These are phyloP conservation scores for Saccostrea echinata DNA, from an alignment of 1,140 invertebrate species.

Conservation along the genomic window DNA sequence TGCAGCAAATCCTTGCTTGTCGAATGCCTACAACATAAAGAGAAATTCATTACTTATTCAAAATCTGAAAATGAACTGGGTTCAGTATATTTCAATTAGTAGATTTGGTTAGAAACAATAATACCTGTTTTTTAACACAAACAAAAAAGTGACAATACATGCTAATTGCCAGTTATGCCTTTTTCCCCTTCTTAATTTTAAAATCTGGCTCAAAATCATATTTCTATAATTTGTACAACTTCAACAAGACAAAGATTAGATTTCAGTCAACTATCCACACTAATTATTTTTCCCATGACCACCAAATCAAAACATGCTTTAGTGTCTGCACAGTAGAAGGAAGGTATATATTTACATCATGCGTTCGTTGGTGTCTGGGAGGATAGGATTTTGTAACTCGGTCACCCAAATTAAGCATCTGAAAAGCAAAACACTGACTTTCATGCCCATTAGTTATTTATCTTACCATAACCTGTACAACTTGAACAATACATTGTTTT, in stretches of 20 bases:
- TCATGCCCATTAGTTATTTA: conserved; percentile 27
- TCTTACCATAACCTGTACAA: neutral
- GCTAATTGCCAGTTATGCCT: neutral
- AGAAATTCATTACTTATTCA: neutral
- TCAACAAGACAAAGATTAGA: conserved; percentile 16
- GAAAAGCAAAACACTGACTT: conserved; percentile 34
- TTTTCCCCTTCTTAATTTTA: neutral
- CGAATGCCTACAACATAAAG: conserved; percentile 85
- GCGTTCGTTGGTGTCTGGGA: conserved; percentile 37
- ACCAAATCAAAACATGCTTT: conserved; percentile 29
- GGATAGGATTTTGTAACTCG: conserved; percentile 36
- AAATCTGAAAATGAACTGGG: neutral
- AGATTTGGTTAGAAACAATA: neutral
- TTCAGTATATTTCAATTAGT: neutral
- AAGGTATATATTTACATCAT: conserved; percentile 39
- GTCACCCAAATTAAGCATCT: conserved; percentile 36
- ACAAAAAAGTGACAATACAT: neutral
- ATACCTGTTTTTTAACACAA: neutral
- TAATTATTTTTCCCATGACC: conserved; percentile 17
- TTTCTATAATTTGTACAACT: neutral
- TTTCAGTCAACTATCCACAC: neutral
- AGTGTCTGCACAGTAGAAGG: conserved; percentile 27
- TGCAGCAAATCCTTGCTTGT: conserved; percentile 91
- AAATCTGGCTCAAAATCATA: neutral
- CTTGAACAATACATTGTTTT: neutral